Conservation (phyloP, 2,113 vertebrate genomes). For the Onychorhynchus coronatus region DNA sequence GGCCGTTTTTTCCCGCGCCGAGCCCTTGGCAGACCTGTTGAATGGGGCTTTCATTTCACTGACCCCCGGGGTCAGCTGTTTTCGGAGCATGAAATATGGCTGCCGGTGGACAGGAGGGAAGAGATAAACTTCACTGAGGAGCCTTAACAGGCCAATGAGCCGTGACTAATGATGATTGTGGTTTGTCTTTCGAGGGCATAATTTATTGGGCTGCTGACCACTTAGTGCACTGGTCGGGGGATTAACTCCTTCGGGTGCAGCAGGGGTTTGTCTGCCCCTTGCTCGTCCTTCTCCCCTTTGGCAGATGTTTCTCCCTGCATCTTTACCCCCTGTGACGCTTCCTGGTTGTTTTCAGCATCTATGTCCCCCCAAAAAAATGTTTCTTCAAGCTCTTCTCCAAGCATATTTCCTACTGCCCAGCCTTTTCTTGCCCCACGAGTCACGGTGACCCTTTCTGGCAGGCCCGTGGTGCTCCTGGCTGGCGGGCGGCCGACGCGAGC, state of each 20-base stretch:
- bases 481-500: background rate
- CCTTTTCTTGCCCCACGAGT: rapidly evolving
- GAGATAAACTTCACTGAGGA: conserved; percentile 75
- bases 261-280: background rate
- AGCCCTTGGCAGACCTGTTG: conserved; percentile 81
- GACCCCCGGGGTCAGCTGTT: conserved; percentile 84
- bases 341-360: background rate
- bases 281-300: background rate
- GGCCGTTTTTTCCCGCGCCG: conserved; percentile 57
- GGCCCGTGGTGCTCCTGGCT: rapidly evolving
- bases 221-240: conserved; percentile 32
- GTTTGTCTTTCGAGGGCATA: conserved; percentile 74
- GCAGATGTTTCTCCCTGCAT: rapidly evolving
- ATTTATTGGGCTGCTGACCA: conserved; percentile 78
- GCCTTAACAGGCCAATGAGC: conserved; percentile 82
- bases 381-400: background rate
- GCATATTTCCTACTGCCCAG: background rate
- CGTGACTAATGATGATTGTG: conserved; percentile 86
- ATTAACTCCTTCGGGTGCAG: conserved; percentile 73
- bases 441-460: rapidly evolving
- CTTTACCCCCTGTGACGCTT: rapidly evolving
- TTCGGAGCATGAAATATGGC: conserved; percentile 87
- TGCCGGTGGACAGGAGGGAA: conserved; percentile 79
- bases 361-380: rapidly evolving
- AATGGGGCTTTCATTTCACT: conserved; percentile 84